Conservation (phyloP, 2,888 invertebrate species). For the Eupithecia vulgata region DNA sequence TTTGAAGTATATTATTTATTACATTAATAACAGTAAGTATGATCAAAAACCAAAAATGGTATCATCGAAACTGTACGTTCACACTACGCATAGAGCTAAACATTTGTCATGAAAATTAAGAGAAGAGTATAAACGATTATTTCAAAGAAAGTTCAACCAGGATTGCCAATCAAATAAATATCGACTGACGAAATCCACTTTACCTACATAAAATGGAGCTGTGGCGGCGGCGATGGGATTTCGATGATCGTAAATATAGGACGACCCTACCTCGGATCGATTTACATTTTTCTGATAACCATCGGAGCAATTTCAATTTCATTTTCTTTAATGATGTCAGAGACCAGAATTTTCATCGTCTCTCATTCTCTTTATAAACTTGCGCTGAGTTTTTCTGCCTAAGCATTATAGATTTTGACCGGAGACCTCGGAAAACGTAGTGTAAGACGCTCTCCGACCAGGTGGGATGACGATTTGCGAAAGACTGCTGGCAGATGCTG, state of each 20-base stretch:
- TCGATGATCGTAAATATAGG: constrained; percentile 53
- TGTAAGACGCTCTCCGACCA: too few species aligned
- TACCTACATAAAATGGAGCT: constrained; percentile 47
- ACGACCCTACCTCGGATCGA: constrained; percentile 38
- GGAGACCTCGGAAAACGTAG: too few species aligned
- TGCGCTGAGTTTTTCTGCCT: not conserved
- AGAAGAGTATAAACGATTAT: constrained; percentile 45
- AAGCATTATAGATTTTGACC: not conserved
- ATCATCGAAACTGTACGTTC: not conserved
- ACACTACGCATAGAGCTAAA: constrained; percentile 15
- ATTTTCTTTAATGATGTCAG: constrained; percentile 45
- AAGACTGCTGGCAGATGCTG: too few species aligned
- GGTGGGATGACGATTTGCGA: too few species aligned
- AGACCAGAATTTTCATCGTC: constrained; percentile 11
- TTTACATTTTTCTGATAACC: constrained; percentile 50
- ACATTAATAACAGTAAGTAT: too few species aligned
- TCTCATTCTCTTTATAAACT: not conserved
- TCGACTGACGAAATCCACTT: constrained; percentile 53
- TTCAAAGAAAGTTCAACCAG: constrained; percentile 48
- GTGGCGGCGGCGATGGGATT: constrained; percentile 48
- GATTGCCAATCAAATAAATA: constrained; percentile 59
- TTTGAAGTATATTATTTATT: too few species aligned
- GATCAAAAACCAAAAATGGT: not conserved
- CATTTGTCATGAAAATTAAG: constrained; percentile 36
- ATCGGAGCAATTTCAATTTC: constrained; percentile 49